Percentiles rank a stretch among this genome's conserved stretches.
Conservation (phyloP, 2,888 invertebrate species). For the Nymphalis urticae region DNA sequence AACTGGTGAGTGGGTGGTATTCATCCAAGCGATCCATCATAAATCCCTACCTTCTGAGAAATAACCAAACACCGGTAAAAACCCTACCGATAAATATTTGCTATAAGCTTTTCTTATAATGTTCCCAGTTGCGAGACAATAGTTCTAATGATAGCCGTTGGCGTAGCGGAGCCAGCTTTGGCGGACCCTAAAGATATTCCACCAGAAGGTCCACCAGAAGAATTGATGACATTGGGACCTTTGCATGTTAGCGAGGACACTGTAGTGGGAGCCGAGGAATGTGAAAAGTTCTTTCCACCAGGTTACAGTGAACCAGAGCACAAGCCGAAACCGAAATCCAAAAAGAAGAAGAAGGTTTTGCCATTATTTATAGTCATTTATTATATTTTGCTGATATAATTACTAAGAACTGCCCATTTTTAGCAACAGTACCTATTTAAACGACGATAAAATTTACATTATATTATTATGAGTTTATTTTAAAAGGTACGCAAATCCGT, state of each 20-base stretch:
- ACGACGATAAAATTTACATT: too few species aligned
- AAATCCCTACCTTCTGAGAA: too few species aligned
- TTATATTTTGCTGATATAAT: too few species aligned
- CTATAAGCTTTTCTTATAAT: neutral
- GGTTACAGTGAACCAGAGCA: constrained; percentile 81
- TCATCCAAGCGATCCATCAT: too few species aligned
- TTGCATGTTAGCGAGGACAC: constrained; percentile 85
- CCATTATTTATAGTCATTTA: too few species aligned
- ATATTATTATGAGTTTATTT: too few species aligned
- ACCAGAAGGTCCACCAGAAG: constrained; percentile 84
- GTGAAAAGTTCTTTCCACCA: constrained; percentile 85
- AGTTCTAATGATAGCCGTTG: constrained; percentile 85
- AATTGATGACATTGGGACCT: constrained; percentile 84
- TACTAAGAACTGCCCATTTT: too few species aligned
- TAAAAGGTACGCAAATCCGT: too few species aligned
- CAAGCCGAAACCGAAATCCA: constrained; percentile 67
- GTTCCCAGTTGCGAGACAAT: constrained; percentile 84
- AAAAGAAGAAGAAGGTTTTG: constrained; percentile 79
- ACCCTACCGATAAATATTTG: constrained; percentile 25
- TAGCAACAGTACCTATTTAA: too few species aligned
- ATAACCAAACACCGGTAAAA: too few species aligned
- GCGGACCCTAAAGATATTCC: constrained; percentile 83
- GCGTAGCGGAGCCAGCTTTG: constrained; percentile 83
- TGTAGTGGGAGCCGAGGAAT: constrained; percentile 84
- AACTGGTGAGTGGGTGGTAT: too few species aligned